These are phyloP conservation scores for Cephus pygmeus DNA, from an alignment of 2,888 invertebrate species.

Conservation along the genomic window DNA sequence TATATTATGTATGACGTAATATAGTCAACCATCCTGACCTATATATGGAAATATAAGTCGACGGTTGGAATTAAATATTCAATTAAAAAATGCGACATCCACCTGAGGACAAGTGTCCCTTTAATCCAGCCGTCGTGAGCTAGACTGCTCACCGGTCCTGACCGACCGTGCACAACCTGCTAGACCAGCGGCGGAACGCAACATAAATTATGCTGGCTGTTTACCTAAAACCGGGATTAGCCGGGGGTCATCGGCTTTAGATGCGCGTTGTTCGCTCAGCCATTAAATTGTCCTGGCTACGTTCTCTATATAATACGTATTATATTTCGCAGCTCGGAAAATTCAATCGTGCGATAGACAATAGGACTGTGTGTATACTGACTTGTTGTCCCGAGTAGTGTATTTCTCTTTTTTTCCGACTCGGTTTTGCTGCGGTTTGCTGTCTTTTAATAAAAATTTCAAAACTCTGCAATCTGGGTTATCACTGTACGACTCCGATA, in stretches of 20 bases:
- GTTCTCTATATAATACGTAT: not conserved
- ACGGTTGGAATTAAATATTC: not conserved
- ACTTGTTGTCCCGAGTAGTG: too few relatives aligned
- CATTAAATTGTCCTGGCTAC: not conserved
- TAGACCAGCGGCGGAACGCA: not conserved
- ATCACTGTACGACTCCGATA: too few relatives aligned
- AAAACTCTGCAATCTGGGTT: too few relatives aligned
- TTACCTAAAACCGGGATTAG: not conserved
- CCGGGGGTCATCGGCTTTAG: not conserved
- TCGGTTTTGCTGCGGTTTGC: too few relatives aligned
- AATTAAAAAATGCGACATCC: not conserved
- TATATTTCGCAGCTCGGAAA: not conserved
- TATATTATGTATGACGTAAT: not conserved
- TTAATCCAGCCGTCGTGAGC: not conserved
- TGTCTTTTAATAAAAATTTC: too few relatives aligned
- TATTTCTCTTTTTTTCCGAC: too few relatives aligned
- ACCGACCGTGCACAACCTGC: not conserved
- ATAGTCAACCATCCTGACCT: not conserved
- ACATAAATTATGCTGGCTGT: not conserved
- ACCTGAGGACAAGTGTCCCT: not conserved
- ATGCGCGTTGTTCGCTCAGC: not conserved
- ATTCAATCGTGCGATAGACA: not conserved
- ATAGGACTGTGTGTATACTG: too few relatives aligned
- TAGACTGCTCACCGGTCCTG: not conserved
- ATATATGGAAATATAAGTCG: not conserved